These are phyloP conservation scores for Stegophylla sp. DNA, from an alignment of 2,888 invertebrate species.

Conservation along the genomic window DNA sequence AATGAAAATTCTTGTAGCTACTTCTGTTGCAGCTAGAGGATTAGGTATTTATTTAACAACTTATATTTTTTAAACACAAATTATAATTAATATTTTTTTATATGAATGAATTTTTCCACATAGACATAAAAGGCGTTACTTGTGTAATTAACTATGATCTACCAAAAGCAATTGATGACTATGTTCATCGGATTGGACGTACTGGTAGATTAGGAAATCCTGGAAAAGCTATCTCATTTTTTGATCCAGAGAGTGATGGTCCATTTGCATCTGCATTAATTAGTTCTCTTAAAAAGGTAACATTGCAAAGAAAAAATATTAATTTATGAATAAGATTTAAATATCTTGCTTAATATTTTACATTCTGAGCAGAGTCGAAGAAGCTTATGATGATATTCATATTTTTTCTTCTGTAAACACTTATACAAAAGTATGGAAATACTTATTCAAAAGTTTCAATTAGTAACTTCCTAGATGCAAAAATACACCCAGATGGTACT, in stretches of 20 bases:
- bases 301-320: neutral
- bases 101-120: conserved; percentile 20
- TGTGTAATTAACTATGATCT: conserved; percentile 94
- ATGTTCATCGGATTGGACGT: conserved; percentile 92
- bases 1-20: conserved; percentile 86
- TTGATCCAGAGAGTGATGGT: conserved; percentile 72
- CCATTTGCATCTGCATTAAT: conserved; percentile 73
- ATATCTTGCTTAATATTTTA: no score
- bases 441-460: neutral
- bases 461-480: no score
- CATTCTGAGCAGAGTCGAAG: no score
- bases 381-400: no score
- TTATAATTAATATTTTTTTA: neutral
- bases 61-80: neutral
- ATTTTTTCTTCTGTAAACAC: no score
- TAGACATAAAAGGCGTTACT: conserved; percentile 83
- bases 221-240: conserved; percentile 88
- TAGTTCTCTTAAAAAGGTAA: conserved; percentile 73
- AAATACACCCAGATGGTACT: neutral
- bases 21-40: conserved; percentile 93
- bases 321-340: no score
- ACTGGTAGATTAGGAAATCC: conserved; percentile 91
- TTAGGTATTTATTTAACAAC: conserved; percentile 68
- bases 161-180: conserved; percentile 88
- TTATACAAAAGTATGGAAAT: no score